A percentile compares a stretch with the other conserved stretches of the same genome.
Evolutionary conservation across 1,140 invertebrate species (phyloP).

Genomic region (Drosophila bocki): DNA sequence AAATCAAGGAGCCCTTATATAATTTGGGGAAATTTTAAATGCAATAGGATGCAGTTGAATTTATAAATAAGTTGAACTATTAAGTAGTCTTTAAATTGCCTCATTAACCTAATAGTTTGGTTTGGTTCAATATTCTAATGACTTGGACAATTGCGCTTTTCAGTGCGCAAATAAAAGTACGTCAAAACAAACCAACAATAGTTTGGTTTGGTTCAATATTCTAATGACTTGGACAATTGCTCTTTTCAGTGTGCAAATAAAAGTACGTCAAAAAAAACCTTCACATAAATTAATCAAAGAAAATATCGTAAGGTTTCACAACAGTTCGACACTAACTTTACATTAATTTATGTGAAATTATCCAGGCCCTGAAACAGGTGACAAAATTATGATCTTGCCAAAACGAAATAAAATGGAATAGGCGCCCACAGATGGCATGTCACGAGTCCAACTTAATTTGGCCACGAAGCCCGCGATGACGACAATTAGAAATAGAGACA

Average conservation of each 20-base stretch:
- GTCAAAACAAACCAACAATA: no score
- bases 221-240: neutral
- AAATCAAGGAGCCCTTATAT: neutral
- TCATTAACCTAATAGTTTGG: no score
- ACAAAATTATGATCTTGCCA: slow-evolving; percentile 30
- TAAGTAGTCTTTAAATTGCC: neutral
- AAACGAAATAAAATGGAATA: slow-evolving; percentile 8
- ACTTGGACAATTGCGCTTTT: no score
- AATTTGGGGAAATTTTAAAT: neutral
- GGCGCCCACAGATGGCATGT: slow-evolving; percentile 42
- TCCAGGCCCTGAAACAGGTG: neutral
- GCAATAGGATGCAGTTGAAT: neutral
- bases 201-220: no score
- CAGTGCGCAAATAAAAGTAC: no score
- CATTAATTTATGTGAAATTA: neutral
- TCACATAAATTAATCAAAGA: neutral
- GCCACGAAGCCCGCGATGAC: slow-evolving; percentile 43
- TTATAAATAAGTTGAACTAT: neutral
- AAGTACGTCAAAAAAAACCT: neutral
- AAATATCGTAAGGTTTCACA: neutral
- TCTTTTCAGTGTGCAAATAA: neutral
- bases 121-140: neutral
- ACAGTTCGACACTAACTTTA: neutral
- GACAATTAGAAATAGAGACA: slow-evolving; percentile 46
- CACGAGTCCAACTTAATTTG: slow-evolving; percentile 56